phyloP scores from a whole-genome alignment of 2,113 vertebrate species.

The Ailurus styani region DNA sequence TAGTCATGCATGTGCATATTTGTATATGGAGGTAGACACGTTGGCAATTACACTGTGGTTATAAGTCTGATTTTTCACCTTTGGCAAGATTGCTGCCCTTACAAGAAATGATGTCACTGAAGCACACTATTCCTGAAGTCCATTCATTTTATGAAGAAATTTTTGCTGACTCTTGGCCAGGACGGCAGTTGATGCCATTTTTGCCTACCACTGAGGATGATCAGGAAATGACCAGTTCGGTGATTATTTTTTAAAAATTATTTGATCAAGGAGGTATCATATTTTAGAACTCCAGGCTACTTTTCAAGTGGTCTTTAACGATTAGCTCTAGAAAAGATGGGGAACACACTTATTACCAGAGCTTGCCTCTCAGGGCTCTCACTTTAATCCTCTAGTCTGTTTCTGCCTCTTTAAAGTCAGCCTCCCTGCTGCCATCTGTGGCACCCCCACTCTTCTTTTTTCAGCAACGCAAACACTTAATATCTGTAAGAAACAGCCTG shows the following conservation, averaged over 20 bases:
- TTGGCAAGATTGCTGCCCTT: background rate
- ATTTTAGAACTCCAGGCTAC: background rate
- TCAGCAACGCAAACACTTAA: conserved; percentile 20
- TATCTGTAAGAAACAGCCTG: conserved; percentile 47
- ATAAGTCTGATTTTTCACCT: background rate
- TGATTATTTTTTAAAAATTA: conserved; percentile 17
- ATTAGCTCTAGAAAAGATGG: conserved; percentile 41
- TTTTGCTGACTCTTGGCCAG: background rate
- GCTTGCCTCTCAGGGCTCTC: background rate
- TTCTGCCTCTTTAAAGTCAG: conserved; percentile 49
- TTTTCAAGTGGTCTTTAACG: conserved; percentile 49
- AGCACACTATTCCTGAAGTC: background rate
- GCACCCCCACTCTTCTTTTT: background rate
- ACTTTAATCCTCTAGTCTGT: conserved; percentile 7
- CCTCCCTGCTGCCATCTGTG: background rate
- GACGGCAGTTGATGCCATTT: background rate
- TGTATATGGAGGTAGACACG: background rate
- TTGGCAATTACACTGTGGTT: background rate
- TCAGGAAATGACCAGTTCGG: background rate
- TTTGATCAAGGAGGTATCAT: conserved; percentile 27
- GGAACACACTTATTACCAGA: background rate
- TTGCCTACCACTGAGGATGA: background rate
- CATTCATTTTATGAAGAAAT: background rate
- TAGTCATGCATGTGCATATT: background rate
- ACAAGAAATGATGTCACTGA: background rate